Conservation (phyloP, 2,113 vertebrate genomes). For the Equus przewalskii region DNA sequence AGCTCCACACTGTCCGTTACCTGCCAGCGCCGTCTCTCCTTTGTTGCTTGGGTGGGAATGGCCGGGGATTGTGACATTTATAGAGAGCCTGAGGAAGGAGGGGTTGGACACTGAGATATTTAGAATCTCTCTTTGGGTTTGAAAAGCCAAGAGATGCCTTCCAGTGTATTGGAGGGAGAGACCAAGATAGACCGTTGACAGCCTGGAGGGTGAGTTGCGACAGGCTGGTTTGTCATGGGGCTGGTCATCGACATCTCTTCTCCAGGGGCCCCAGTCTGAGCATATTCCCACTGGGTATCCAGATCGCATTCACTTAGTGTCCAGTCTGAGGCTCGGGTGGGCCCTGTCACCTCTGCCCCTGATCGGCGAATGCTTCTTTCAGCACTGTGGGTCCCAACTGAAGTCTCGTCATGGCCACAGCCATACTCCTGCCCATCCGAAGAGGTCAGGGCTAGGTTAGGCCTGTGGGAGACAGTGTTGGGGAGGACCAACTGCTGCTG, state of each 20-base stretch:
- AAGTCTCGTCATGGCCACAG: not conserved
- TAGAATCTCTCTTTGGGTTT: slow-evolving; percentile 44
- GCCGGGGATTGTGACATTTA: not conserved
- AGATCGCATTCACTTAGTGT: not conserved
- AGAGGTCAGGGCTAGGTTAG: slow-evolving; percentile 73
- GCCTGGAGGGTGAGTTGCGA: not conserved
- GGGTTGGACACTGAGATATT: not conserved
- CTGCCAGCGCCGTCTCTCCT: not conserved
- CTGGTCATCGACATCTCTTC: not conserved
- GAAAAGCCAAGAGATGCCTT: slow-evolving; percentile 52
- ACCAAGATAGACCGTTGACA: slow-evolving; percentile 47
- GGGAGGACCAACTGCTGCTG: slow-evolving; percentile 72
- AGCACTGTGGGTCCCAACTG: not conserved
- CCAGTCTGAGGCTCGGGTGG: not conserved
- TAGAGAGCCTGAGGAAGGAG: not conserved
- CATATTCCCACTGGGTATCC: not conserved
- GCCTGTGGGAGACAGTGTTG: slow-evolving; percentile 64
- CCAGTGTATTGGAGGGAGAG: slow-evolving; percentile 32
- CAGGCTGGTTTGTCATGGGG: not conserved
- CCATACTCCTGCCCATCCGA: not conserved
- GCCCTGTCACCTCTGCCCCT: not conserved
- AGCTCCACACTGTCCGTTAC: slow-evolving; percentile 60
- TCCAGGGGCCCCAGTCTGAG: not conserved
- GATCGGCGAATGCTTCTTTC: not conserved
- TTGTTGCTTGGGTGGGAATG: not conserved